phyloP scores from a whole-genome alignment of 1,140 invertebrate species.

The Hycleus cichorii region DNA sequence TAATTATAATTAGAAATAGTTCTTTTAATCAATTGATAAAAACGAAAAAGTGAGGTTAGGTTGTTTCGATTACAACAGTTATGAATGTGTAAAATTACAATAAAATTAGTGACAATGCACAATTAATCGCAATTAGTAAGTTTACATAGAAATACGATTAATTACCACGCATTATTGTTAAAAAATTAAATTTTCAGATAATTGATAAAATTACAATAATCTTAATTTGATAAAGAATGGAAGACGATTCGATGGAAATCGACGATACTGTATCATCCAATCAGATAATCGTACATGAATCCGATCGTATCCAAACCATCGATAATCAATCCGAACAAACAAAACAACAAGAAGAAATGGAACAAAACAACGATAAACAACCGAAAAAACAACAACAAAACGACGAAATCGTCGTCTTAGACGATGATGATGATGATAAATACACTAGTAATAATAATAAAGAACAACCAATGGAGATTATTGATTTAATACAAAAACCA shows the following conservation, averaged over 20 bases:
- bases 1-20: too few species aligned
- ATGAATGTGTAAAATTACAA: too few species aligned
- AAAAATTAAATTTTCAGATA: too few species aligned
- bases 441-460: background rate
- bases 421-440: slow-evolving; percentile 17
- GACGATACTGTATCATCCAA: slow-evolving; percentile 28
- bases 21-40: too few species aligned
- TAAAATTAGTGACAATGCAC: too few species aligned
- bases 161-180: too few species aligned
- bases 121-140: too few species aligned
- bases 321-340: background rate
- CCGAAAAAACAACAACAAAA: background rate
- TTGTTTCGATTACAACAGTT: too few species aligned
- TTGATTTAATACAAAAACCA: slow-evolving; percentile 31
- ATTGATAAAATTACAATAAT: too few species aligned
- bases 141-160: too few species aligned
- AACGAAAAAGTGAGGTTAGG: too few species aligned
- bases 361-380: background rate
- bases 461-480: slow-evolving; percentile 19
- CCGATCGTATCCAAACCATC: slow-evolving; percentile 1
- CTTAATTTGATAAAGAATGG: background rate
- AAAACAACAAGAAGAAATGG: background rate
- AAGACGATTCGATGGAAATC: slow-evolving; percentile 35
- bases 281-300: slow-evolving; percentile 27
- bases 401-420: slow-evolving; percentile 17